phyloP scores from a whole-genome alignment of 2,113 vertebrate genomes.

The Platysternon megacephalum region DNA sequence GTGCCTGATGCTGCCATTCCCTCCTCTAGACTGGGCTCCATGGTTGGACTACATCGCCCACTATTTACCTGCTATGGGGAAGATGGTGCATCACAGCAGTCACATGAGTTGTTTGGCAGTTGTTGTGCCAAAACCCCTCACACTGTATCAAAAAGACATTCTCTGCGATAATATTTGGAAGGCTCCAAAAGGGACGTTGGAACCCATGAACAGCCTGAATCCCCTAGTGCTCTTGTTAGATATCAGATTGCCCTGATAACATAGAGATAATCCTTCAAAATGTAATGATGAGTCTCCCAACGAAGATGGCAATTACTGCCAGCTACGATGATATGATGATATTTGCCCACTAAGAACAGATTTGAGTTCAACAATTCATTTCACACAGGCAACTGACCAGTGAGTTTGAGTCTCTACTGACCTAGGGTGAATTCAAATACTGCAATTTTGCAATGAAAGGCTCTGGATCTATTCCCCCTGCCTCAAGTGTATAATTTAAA shows the following conservation, averaged over 20 bases:
- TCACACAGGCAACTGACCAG: neutral
- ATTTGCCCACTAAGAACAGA: neutral
- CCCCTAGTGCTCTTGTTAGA: slow-evolving; percentile 51
- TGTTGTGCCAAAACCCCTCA: neutral
- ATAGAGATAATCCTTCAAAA: neutral
- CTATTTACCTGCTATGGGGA: neutral
- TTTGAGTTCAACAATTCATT: slow-evolving; percentile 34
- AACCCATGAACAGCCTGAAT: slow-evolving; percentile 36
- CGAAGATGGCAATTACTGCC: neutral
- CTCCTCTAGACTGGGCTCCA: neutral
- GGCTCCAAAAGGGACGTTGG: slow-evolving; percentile 46
- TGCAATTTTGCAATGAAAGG: neutral
- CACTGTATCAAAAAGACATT: neutral
- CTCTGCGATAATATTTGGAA: slow-evolving; percentile 53
- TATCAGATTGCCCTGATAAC: slow-evolving; percentile 12
- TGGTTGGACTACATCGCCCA: neutral
- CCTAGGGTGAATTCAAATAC: slow-evolving; percentile 54
- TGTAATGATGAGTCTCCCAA: neutral
- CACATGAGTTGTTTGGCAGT: no score
- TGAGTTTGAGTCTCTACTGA: slow-evolving; percentile 30
- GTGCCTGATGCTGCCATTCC: neutral
- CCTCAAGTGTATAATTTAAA: neutral
- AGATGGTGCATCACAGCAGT: neutral
- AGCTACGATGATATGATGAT: neutral
- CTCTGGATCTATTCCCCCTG: neutral